Conservation (phyloP, 2,797 vertebrate genomes). For the Chelon auratus region DNA sequence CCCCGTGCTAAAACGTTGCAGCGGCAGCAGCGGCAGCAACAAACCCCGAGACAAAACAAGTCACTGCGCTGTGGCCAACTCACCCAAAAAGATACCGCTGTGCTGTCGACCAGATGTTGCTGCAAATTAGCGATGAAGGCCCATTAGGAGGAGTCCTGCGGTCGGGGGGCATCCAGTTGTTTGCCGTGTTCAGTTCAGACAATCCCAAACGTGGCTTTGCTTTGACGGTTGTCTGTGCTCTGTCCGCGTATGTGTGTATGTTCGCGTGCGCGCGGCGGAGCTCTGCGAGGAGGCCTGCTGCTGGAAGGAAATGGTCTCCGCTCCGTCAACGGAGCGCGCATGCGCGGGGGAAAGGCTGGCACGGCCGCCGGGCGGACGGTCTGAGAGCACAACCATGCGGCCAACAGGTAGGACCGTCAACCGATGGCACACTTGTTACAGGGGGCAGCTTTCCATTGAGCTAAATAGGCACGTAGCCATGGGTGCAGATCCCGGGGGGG, state of each 20-base stretch:
- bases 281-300: conserved; percentile 76
- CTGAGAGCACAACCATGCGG: conserved; percentile 76
- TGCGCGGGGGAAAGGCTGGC: conserved; percentile 58
- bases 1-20: conserved; percentile 42
- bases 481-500: too few relatives aligned
- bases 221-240: conserved; percentile 49
- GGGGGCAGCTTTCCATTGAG: background rate
- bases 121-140: conserved; percentile 64
- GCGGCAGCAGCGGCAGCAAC: conserved; percentile 42
- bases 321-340: conserved; percentile 59
- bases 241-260: conserved; percentile 54
- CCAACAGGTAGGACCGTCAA: conserved; percentile 66
- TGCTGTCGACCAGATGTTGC: conserved; percentile 67
- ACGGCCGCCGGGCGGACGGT: conserved; percentile 21
- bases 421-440: conserved; percentile 63
- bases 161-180: conserved; percentile 63
- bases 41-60: conserved; percentile 61
- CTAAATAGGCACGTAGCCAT: background rate
- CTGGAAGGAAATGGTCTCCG: conserved; percentile 84
- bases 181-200: conserved; percentile 31
- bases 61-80: conserved; percentile 64
- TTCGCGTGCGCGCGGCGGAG: conserved; percentile 22
- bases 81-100: conserved; percentile 68
- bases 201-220: conserved; percentile 69
- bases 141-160: conserved; percentile 68